Conservation (phyloP, 2,888 invertebrate genomes). For the Plagodis pulveraria region DNA sequence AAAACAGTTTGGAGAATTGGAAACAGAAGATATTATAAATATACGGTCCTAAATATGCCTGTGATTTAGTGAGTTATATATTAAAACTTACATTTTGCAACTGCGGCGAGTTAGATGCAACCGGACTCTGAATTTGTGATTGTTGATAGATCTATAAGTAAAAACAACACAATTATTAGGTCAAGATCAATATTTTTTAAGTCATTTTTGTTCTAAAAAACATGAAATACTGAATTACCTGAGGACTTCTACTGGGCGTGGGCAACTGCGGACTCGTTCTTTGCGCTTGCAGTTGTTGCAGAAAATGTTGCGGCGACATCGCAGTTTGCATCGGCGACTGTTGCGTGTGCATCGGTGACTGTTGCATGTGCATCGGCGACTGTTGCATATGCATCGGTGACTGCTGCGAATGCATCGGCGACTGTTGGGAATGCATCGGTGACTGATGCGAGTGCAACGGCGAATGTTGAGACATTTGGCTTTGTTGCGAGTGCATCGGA, state of each 20-base stretch:
- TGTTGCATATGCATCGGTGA: constrained; percentile 64
- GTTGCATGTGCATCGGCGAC: constrained; percentile 63
- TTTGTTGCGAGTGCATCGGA: constrained; percentile 64
- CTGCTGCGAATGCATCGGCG: constrained; percentile 53
- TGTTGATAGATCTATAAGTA: constrained; percentile 74
- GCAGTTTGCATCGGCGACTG: constrained; percentile 67
- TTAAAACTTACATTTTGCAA: constrained; percentile 69
- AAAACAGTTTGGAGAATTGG: too few species aligned
- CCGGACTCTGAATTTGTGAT: constrained; percentile 80
- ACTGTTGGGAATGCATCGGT: constrained; percentile 67
- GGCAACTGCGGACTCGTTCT: constrained; percentile 79
- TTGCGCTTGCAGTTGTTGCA: constrained; percentile 74
- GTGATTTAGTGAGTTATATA: not conserved
- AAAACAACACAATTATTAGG: constrained; percentile 1
- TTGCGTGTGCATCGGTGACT: constrained; percentile 65
- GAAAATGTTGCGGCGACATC: constrained; percentile 64
- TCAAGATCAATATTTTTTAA: too few species aligned
- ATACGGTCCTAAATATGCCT: not conserved
- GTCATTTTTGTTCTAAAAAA: too few species aligned
- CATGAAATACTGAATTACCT: constrained; percentile 49
- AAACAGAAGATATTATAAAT: not conserved
- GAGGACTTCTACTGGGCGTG: constrained; percentile 79
- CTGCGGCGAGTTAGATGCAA: constrained; percentile 78
- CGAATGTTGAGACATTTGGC: constrained; percentile 58
- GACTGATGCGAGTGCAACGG: constrained; percentile 62